Percentiles rank a stretch among this genome's conserved stretches.
Conservation (phyloP, 2,888 invertebrate species). For the Drosophila fulvimacula region DNA sequence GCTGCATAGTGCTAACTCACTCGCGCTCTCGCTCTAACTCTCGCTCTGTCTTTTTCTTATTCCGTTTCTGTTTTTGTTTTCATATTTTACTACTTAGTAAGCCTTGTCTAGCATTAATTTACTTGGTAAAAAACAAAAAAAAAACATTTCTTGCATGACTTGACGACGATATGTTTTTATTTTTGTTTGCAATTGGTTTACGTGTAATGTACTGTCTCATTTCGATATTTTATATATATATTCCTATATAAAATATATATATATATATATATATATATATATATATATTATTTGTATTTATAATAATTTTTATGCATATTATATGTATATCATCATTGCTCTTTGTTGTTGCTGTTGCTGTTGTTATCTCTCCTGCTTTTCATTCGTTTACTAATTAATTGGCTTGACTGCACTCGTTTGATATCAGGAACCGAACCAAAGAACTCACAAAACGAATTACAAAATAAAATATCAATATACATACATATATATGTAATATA, state of each 20-base stretch:
- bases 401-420: conserved; percentile 50
- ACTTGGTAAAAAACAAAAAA: conserved; percentile 68
- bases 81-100: conserved; percentile 51
- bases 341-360: conserved; percentile 26
- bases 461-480: conserved; percentile 31
- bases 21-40: conserved; percentile 7
- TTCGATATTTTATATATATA: conserved; percentile 29
- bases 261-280: conserved; percentile 33
- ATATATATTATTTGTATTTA: conserved; percentile 31
- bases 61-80: background rate
- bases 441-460: conserved; percentile 40
- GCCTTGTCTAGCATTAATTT: conserved; percentile 64
- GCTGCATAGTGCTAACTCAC: conserved; percentile 15
- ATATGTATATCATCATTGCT: conserved; percentile 39
- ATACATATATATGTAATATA: conserved; percentile 5
- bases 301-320: conserved; percentile 47
- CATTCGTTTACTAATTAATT: conserved; percentile 56
- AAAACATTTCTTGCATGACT: conserved; percentile 67
- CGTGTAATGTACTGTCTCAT: conserved; percentile 12
- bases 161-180: conserved; percentile 78
- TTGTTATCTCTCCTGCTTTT: background rate
- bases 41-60: conserved; percentile 23
- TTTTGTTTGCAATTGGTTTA: conserved; percentile 53
- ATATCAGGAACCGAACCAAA: conserved; percentile 61
- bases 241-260: no score